These are phyloP conservation scores for Baronia brevicornis DNA, from an alignment of 2,888 invertebrate genomes.

Conservation along the genomic window DNA sequence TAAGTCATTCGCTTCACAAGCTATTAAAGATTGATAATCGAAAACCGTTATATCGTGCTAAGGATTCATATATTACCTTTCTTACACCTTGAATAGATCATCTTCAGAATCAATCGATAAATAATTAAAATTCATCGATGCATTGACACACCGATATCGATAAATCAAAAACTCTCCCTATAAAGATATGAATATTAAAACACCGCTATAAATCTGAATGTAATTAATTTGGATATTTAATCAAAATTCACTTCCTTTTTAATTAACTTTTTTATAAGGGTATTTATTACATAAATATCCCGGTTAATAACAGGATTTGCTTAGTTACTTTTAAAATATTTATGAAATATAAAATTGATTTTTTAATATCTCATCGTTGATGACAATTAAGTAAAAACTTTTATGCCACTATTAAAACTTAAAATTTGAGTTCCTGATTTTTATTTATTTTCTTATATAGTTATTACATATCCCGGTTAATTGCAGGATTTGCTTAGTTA, in stretches of 20 bases:
- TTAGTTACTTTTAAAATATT: too few species aligned
- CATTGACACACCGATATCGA: conserved; percentile 23
- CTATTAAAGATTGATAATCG: not conserved
- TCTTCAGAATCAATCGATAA: conserved; percentile 24
- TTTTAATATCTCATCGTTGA: too few species aligned
- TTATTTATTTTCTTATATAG: too few species aligned
- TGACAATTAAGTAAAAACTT: too few species aligned
- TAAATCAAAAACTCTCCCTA: conserved; percentile 20
- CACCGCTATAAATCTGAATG: conserved; percentile 4
- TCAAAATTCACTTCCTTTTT: conserved; percentile 5
- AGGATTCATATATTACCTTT: not conserved
- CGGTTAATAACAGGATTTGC: conserved; percentile 3
- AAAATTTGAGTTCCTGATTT: too few species aligned
- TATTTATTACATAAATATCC: conserved; percentile 8
- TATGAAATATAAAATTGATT: too few species aligned
- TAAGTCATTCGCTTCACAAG: not conserved
- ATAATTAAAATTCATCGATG: conserved; percentile 44
- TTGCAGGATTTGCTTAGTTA: too few species aligned
- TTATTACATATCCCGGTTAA: too few species aligned
- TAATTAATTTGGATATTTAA: conserved; percentile 8
- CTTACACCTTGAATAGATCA: conserved; percentile 1
- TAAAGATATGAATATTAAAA: conserved; percentile 25
- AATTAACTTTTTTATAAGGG: conserved; percentile 1
- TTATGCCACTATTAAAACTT: too few species aligned
- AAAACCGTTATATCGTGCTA: not conserved